Evolutionary conservation across 2,888 invertebrate genomes (phyloP).

Genomic region (Autographa pulchrina): DNA sequence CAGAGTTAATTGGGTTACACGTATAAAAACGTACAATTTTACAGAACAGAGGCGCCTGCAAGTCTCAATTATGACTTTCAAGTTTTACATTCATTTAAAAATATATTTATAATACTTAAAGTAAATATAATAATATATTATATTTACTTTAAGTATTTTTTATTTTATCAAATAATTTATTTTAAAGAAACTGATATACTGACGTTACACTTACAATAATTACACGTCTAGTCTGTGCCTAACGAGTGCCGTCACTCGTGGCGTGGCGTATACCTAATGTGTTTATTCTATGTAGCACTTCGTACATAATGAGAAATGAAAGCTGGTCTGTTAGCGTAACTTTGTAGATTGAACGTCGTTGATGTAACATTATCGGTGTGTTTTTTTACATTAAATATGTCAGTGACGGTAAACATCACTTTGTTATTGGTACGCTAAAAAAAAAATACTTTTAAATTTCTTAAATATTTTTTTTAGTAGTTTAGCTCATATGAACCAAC

Average conservation of each 20-base stretch:
- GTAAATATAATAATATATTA: no score
- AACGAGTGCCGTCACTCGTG: slow-evolving; percentile 61
- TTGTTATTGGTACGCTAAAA: no score
- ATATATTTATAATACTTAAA: no score
- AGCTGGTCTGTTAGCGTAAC: slow-evolving; percentile 28
- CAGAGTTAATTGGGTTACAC: not conserved
- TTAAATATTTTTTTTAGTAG: no score
- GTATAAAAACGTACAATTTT: slow-evolving; percentile 14
- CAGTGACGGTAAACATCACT: no score
- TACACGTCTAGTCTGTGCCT: slow-evolving; percentile 63
- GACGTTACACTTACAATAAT: slow-evolving; percentile 62
- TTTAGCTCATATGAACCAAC: no score
- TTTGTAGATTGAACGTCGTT: slow-evolving; percentile 9
- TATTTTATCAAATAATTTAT: not conserved
- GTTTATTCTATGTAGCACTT: slow-evolving; percentile 37
- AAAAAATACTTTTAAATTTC: no score
- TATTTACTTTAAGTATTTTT: not conserved
- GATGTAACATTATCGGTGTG: slow-evolving; percentile 9
- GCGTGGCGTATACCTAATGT: slow-evolving; percentile 55
- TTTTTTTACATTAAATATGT: not conserved
- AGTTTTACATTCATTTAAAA: not conserved
- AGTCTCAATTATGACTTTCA: not conserved
- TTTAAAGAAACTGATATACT: slow-evolving; percentile 34
- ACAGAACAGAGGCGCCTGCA: not conserved
- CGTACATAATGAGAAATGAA: slow-evolving; percentile 37